phyloP scores from a whole-genome alignment of 2,797 vertebrate genomes.

The Parauchenoglanis ngamensis region DNA sequence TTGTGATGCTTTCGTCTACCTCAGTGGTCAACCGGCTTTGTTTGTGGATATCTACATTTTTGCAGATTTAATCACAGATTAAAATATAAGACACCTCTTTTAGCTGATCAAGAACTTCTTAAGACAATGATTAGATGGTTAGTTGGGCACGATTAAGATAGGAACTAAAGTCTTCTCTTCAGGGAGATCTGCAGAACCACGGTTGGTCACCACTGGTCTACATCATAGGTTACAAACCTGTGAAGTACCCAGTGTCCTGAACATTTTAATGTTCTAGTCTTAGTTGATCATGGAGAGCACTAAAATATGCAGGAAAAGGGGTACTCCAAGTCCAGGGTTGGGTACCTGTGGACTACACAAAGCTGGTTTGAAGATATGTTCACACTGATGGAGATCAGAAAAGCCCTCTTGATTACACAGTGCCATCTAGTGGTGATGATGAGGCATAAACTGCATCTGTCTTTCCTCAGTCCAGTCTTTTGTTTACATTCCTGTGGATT shows the following conservation, averaged over 20 bases:
- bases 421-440: constrained; percentile 56
- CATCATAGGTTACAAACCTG: too few relatives aligned
- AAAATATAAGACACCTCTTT: too few relatives aligned
- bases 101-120: too few relatives aligned
- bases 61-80: too few relatives aligned
- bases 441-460: neutral
- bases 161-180: too few relatives aligned
- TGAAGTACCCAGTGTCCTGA: neutral
- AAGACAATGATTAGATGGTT: too few relatives aligned
- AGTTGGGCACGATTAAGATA: too few relatives aligned
- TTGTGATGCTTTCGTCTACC: neutral
- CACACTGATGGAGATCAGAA: neutral
- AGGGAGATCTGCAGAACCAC: too few relatives aligned
- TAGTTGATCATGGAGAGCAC: neutral
- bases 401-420: constrained; percentile 51
- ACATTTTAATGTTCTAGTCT: neutral
- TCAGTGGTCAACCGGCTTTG: too few relatives aligned
- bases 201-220: too few relatives aligned
- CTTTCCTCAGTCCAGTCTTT: constrained; percentile 10
- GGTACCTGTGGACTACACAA: constrained; percentile 31
- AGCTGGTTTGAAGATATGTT: neutral
- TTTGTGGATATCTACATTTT: too few relatives aligned
- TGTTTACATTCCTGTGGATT: constrained; percentile 33
- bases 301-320: neutral
- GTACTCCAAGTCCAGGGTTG: neutral